Conservation (phyloP, 2,113 vertebrate genomes). For the Neodon shergylaensis region DNA sequence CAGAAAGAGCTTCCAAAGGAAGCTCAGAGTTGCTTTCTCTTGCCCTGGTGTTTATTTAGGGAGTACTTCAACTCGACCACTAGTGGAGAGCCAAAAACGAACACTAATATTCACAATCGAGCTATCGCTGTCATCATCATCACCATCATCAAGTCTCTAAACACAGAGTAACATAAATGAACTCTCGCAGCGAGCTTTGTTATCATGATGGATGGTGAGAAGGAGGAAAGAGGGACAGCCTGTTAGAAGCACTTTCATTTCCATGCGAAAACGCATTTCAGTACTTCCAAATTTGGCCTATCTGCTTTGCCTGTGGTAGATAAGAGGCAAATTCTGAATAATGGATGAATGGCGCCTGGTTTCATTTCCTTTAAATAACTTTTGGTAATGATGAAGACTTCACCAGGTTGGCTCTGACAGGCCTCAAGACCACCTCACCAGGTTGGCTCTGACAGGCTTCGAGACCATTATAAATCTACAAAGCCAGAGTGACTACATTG, state of each 20-base stretch:
- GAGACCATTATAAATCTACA: slow-evolving; percentile 52
- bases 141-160: slow-evolving; percentile 2
- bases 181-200: slow-evolving; percentile 21
- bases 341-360: neutral
- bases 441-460: neutral
- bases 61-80: neutral
- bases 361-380: slow-evolving; percentile 46
- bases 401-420: neutral
- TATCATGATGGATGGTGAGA: slow-evolving; percentile 49
- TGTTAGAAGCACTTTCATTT: slow-evolving; percentile 56
- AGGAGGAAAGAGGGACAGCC: slow-evolving; percentile 14
- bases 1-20: neutral
- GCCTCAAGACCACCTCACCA: slow-evolving; percentile 43
- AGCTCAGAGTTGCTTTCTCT: neutral
- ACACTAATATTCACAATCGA: neutral
- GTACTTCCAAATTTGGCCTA: slow-evolving; percentile 54
- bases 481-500: slow-evolving; percentile 31
- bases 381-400: neutral
- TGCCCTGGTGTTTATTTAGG: slow-evolving; percentile 25
- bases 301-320: slow-evolving; percentile 11
- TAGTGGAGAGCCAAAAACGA: neutral
- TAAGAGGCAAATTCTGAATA: slow-evolving; percentile 47
- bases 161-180: slow-evolving; percentile 46
- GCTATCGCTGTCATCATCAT: neutral
- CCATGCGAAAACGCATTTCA: slow-evolving; percentile 13